Conservation (phyloP, 2,888 invertebrate species). For the Atethmia centrago region DNA sequence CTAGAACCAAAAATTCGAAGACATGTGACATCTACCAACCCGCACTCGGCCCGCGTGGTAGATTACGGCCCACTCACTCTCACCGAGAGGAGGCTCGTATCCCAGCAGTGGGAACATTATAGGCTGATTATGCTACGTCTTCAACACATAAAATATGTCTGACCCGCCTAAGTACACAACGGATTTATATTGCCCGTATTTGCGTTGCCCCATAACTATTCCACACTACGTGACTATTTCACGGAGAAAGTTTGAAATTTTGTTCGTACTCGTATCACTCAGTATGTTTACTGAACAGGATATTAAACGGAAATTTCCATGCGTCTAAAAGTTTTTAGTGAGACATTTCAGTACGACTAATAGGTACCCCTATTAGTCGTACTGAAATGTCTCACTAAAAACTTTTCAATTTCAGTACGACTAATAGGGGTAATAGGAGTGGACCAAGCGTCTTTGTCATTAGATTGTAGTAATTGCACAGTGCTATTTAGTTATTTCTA, state of each 20-base stretch:
- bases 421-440: conserved; percentile 14
- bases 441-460: neutral
- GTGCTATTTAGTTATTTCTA: neutral
- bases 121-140: too few species aligned
- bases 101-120: too few species aligned
- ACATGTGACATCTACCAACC: too few species aligned
- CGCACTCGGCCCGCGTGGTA: too few species aligned
- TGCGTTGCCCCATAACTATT: conserved; percentile 49
- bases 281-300: conserved; percentile 59
- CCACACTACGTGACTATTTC: conserved; percentile 64
- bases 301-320: conserved; percentile 57
- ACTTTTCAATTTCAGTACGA: too few species aligned
- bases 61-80: too few species aligned
- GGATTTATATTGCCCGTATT: conserved; percentile 48
- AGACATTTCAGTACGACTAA: conserved; percentile 39
- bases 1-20: too few species aligned
- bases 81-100: too few species aligned
- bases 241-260: conserved; percentile 64
- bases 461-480: neutral
- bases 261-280: conserved; percentile 59
- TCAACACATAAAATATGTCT: conserved; percentile 28
- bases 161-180: conserved; percentile 37
- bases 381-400: conserved; percentile 35
- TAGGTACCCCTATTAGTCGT: too few species aligned
- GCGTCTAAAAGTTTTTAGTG: conserved; percentile 13